Conservation (phyloP, 2,888 invertebrate species). For the Apamea crenata region DNA sequence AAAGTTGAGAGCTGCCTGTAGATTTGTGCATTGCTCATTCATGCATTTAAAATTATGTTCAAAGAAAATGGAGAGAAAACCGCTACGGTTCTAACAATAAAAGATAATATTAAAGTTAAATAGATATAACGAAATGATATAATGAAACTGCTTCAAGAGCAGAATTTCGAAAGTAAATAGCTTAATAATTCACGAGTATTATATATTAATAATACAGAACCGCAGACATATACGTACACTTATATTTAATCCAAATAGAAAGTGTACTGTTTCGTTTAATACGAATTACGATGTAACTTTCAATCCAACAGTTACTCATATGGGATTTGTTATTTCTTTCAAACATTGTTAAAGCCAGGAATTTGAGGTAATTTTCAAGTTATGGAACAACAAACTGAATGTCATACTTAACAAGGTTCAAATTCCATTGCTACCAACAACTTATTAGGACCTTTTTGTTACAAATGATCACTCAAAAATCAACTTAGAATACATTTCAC, state of each 20-base stretch:
- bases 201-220: slow-evolving; percentile 31
- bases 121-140: neutral
- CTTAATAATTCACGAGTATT: slow-evolving; percentile 28
- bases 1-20: neutral
- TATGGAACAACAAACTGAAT: neutral
- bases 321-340: neutral
- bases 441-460: neutral
- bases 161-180: slow-evolving; percentile 40
- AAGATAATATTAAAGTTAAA: neutral
- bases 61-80: neutral
- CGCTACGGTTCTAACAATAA: neutral
- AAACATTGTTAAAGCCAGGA: neutral
- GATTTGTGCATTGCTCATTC: neutral
- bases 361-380: neutral
- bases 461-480: neutral
- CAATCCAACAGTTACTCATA: neutral
- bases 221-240: neutral
- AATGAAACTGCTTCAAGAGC: neutral
- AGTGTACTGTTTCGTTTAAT: neutral
- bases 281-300: slow-evolving; percentile 1
- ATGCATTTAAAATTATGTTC: neutral
- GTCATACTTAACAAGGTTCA: too few relatives aligned
- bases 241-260: slow-evolving; percentile 48
- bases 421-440: neutral
- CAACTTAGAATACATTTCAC: too few relatives aligned